Evolutionary conservation across 2,113 vertebrate genomes (phyloP), one percentile per base, ranked within the genome.

Genomic region (Opisthocomus hoazin): DNA sequence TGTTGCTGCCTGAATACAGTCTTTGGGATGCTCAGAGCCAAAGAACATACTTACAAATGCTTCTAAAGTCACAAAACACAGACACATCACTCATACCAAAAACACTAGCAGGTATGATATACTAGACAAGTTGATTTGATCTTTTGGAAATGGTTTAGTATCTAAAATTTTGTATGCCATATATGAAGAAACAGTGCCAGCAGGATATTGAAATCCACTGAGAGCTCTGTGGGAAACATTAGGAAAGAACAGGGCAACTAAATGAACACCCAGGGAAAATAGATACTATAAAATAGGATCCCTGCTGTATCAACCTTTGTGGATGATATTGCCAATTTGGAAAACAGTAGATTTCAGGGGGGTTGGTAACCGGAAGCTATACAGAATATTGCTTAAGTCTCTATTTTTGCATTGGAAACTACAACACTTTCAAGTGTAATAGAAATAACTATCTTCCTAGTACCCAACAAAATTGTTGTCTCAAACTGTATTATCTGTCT

Each of bases 151-250:
- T 76, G 41, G 79, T 75, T 95, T 87, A 61, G 36, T 56, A 75
- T 56, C 80, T 86, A 96, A 85, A 71, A 93, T 90, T 93, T 92
- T 65, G 20, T 92, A 85, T 91, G 69, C 41, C 14, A 7, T 63
- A 39, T 89, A 93, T 43, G 65, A 96, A 95, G 93, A 98, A 97
- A 92, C 70, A 87, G 56, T 91, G 58, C 60, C 88, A 96, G 71
- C 48, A 87, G 66, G 89, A 89, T 96, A 97, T 24, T 93, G 71
- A 95, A 97, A 97, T 93, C 73, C 93, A 93, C 71, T 89, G 93
- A 97, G 73, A 94, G 56, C 43, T 96, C 87, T 90, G 57, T 61
- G 94, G 94, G 93, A 96, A 96, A 89, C 51, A 93, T 89, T 94
- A 94, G 39, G 81, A 97, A 97, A 96, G 51, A 85, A 93, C 30